A percentile compares a stretch with the other conserved stretches of the same genome.
Conservation (phyloP, 1,140 invertebrate species). For the Dreissena polymorpha region DNA sequence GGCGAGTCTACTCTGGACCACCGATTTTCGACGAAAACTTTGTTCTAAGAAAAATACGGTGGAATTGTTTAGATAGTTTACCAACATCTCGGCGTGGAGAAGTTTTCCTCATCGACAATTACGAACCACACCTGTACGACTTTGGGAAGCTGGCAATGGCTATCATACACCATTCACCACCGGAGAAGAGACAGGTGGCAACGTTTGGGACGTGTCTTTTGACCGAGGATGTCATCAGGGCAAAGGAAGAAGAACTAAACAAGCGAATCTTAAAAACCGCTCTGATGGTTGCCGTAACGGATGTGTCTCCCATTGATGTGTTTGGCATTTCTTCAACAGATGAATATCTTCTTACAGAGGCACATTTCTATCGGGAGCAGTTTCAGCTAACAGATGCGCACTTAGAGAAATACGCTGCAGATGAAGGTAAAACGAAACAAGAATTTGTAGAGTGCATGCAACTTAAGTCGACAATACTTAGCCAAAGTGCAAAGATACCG, state of each 20-base stretch:
- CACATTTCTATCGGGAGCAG: background rate
- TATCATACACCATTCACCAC: background rate
- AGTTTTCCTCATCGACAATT: constrained; percentile 1
- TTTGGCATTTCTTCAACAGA: background rate
- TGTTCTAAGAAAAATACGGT: background rate
- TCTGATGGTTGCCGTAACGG: background rate
- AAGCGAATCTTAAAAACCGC: background rate
- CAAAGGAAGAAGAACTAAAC: background rate
- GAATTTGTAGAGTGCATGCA: background rate
- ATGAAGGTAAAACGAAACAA: background rate
- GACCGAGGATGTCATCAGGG: background rate
- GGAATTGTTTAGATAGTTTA: background rate
- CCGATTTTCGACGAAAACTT: background rate
- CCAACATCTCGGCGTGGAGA: background rate
- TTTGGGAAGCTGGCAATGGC: background rate
- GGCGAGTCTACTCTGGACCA: background rate
- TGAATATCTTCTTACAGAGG: background rate
- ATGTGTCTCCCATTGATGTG: background rate
- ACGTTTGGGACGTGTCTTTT: background rate
- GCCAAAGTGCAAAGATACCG: too few relatives aligned
- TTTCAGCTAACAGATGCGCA: background rate
- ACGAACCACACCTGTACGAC: background rate
- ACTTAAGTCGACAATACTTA: too few relatives aligned
- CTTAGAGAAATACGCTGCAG: background rate
- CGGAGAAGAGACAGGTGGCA: background rate